Conservation (phyloP, 2,113 vertebrate species). For the Myotis lucifugus region DNA sequence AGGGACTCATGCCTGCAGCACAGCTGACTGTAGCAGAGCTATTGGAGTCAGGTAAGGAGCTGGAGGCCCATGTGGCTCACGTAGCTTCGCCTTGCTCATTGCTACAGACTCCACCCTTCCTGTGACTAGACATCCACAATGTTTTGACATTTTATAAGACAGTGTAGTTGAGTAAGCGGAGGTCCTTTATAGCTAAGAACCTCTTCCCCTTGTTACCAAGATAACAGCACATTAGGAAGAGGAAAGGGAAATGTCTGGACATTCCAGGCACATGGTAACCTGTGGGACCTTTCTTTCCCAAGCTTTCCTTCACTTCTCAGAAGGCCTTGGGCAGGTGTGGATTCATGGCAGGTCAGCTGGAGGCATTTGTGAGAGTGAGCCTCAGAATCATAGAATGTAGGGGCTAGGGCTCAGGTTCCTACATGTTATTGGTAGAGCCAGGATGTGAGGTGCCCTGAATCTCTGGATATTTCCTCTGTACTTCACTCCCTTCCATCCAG, state of each 20-base stretch:
- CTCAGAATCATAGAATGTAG: neutral
- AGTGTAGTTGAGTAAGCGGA: neutral
- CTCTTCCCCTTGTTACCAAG: neutral
- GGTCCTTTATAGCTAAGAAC: neutral
- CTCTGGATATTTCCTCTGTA: neutral
- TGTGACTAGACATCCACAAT: neutral
- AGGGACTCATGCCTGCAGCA: neutral
- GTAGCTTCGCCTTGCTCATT: neutral
- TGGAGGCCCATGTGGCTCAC: neutral
- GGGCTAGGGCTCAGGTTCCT: neutral
- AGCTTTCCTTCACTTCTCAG: neutral
- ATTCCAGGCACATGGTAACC: neutral
- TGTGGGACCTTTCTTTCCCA: neutral
- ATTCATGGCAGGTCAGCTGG: neutral
- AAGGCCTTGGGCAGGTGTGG: neutral
- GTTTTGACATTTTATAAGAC: conserved; percentile 10
- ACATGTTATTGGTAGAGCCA: neutral
- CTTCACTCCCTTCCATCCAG: neutral
- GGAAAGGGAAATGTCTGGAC: neutral
- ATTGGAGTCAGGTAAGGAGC: neutral
- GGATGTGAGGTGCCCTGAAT: neutral
- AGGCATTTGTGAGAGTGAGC: neutral
- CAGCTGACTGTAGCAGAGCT: neutral
- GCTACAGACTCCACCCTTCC: neutral
- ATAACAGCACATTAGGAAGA: neutral